Conservation (phyloP, 2,797 vertebrate species). For the Etheostoma nigrum region DNA sequence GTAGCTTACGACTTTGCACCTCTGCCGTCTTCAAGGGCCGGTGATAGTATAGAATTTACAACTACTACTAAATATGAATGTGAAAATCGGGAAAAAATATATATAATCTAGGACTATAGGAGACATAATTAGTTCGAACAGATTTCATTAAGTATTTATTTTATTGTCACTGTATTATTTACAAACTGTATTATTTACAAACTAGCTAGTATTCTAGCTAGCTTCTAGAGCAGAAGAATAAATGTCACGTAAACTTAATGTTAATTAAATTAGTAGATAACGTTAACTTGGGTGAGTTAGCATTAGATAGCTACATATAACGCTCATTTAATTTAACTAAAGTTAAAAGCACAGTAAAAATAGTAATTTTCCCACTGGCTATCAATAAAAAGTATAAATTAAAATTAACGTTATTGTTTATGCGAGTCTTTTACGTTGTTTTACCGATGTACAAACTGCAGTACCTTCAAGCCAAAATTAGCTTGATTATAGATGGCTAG, state of each 20-base stretch:
- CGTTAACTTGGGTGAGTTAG: no score
- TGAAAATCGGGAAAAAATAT: background rate
- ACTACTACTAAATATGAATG: background rate
- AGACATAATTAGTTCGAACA: background rate
- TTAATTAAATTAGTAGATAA: no score
- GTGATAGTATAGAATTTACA: background rate
- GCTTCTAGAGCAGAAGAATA: no score
- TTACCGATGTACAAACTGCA: background rate
- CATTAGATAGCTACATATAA: no score
- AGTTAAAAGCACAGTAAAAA: no score
- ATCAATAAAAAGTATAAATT: no score
- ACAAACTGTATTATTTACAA: background rate
- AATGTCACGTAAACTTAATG: no score
- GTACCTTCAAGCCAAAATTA: background rate
- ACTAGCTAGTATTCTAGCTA: no score
- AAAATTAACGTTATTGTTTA: background rate
- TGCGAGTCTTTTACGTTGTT: background rate
- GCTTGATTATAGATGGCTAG: background rate
- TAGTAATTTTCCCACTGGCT: no score
- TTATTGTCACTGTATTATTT: background rate
- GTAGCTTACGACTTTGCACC: background rate
- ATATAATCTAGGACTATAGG: background rate
- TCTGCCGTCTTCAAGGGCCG: background rate
- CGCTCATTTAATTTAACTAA: no score
- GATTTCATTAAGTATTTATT: background rate